Conservation (phyloP, 1,140 invertebrate species). For the Muscidifurax raptorellus region DNA sequence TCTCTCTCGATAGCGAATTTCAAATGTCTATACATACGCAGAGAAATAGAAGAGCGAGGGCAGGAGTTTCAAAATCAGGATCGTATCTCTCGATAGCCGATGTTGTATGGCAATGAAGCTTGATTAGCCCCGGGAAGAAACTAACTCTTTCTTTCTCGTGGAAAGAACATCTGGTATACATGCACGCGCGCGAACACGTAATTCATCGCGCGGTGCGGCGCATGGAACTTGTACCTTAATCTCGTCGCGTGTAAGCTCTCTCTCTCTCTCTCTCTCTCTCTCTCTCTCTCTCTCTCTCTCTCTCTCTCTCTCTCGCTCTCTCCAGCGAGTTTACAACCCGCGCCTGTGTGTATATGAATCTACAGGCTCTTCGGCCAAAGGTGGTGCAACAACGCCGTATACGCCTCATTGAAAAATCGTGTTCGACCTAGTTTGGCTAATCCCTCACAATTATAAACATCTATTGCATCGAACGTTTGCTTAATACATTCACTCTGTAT, state of each 20-base stretch:
- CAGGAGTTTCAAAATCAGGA: neutral
- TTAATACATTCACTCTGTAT: no score
- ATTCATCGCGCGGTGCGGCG: slow-evolving; percentile 59
- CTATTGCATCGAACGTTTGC: neutral
- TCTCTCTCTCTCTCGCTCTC: no score
- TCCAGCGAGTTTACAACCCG: neutral
- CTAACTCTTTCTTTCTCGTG: neutral
- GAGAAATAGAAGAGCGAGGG: no score
- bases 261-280: neutral
- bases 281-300: no score
- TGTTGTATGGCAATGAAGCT: slow-evolving; percentile 14
- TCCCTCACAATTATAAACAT: neutral
- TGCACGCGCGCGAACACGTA: slow-evolving; percentile 47
- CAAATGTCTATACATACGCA: no score
- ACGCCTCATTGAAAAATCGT: neutral
- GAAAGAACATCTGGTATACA: slow-evolving; percentile 33
- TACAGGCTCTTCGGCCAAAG: neutral
- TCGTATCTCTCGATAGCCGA: neutral
- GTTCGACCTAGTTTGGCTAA: neutral
- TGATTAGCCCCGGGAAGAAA: slow-evolving; percentile 40
- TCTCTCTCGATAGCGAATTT: neutral
- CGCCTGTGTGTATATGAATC: slow-evolving; percentile 6
- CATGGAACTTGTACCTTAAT: slow-evolving; percentile 66
- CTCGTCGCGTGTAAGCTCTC: slow-evolving; percentile 57
- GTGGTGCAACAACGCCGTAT: neutral